phyloP scores from a whole-genome alignment of 1,140 invertebrate genomes.

The Drosophila malerkotliana region DNA sequence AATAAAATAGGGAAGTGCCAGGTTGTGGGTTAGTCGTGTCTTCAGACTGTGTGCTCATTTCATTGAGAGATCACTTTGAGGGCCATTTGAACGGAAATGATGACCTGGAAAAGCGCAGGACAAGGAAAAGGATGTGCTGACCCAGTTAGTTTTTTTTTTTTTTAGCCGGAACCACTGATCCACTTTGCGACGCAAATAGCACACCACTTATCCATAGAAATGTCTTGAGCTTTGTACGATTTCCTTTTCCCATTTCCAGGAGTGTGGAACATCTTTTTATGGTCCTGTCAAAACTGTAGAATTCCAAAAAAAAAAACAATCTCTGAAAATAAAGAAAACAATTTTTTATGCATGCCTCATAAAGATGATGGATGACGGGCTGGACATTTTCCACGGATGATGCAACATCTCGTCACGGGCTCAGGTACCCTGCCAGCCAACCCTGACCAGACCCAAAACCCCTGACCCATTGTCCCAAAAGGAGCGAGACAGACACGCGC shows the following conservation, averaged over 20 bases:
- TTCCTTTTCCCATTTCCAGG: conserved; percentile 24
- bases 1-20: conserved; percentile 59
- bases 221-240: conserved; percentile 14
- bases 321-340: conserved; percentile 7
- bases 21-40: conserved; percentile 27
- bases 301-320: conserved; percentile 16
- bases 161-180: conserved; percentile 59
- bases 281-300: conserved; percentile 29
- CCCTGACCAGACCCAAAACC: conserved; percentile 12
- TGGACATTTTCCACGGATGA: conserved; percentile 59
- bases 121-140: conserved; percentile 50
- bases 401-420: conserved; percentile 63
- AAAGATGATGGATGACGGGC: conserved; percentile 42
- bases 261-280: conserved; percentile 38
- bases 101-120: conserved; percentile 63
- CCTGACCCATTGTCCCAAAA: conserved; percentile 31
- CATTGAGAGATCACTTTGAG: conserved; percentile 48
- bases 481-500: conserved; percentile 60
- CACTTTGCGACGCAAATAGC: conserved; percentile 12
- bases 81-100: conserved; percentile 67
- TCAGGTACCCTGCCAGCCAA: conserved; percentile 24
- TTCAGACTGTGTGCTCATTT: conserved; percentile 31
- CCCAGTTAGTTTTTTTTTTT: conserved; percentile 32
- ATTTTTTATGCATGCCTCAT: conserved; percentile 59
- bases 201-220: neutral